Percentiles rank a stretch among this genome's conserved stretches.
These are phyloP conservation scores for Pollenia amentaria DNA, from an alignment of 2,888 invertebrate genomes.

Conservation along the genomic window DNA sequence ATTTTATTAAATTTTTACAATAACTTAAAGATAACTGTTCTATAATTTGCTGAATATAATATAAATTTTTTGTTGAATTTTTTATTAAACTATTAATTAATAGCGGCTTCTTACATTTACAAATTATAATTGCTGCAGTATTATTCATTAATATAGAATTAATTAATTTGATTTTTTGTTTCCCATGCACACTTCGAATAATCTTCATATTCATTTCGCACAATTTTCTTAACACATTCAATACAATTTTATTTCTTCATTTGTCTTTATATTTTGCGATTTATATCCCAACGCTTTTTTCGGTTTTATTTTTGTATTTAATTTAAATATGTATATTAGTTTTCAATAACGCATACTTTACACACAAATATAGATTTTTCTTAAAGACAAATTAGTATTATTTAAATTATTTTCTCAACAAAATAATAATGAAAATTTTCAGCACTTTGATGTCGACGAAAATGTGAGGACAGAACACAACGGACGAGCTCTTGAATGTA, in stretches of 20 bases:
- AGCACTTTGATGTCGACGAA: constrained; percentile 47
- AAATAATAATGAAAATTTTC: constrained; percentile 43
- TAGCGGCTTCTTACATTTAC: constrained; percentile 61
- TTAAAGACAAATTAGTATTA: background rate
- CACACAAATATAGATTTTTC: background rate
- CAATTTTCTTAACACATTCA: constrained; percentile 66
- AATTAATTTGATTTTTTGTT: constrained; percentile 72
- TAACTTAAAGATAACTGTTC: constrained; percentile 62
- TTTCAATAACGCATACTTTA: constrained; percentile 36
- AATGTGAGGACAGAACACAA: constrained; percentile 35
- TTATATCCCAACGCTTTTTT: background rate
- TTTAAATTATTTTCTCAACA: constrained; percentile 37
- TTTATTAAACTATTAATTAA: constrained; percentile 61
- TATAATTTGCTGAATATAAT: constrained; percentile 66
- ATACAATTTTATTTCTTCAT: constrained; percentile 59
- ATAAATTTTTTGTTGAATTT: constrained; percentile 59
- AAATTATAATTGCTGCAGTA: constrained; percentile 55
- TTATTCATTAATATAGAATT: constrained; percentile 68
- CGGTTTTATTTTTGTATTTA: constrained; percentile 9
- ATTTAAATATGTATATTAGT: background rate
- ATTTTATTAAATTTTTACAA: constrained; percentile 58
- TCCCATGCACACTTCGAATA: constrained; percentile 75
- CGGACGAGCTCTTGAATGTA: constrained; percentile 44
- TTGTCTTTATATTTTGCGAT: constrained; percentile 32
- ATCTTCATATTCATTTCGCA: constrained; percentile 78